A percentile compares a stretch with the other conserved stretches of the same genome.
These are phyloP conservation scores for Porites cylindrica DNA, from an alignment of 92 coral and sea anemone species.

Conservation along the genomic window DNA sequence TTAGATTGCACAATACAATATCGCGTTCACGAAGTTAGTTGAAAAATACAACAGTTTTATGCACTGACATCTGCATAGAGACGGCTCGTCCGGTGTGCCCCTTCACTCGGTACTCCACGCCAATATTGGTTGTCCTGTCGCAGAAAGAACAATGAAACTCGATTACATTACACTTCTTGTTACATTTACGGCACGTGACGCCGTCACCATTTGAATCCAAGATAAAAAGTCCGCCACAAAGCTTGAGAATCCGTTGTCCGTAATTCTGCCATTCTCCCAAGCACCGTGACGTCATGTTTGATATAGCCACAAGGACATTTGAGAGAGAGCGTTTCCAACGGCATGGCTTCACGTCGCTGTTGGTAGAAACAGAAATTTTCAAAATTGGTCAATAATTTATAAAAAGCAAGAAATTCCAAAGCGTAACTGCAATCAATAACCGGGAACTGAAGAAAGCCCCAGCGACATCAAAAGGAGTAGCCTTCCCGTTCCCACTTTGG, in stretches of 20 bases:
- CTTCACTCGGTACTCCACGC: slow-evolving; percentile 42
- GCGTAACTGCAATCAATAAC: no score
- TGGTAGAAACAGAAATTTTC: no score
- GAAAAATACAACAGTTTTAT: slow-evolving; percentile 46
- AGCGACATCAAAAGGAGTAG: no score
- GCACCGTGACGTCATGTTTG: slow-evolving; percentile 57
- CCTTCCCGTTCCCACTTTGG: no score
- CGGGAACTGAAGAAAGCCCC: no score
- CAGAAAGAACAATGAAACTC: slow-evolving; percentile 63
- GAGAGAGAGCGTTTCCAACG: slow-evolving; percentile 52
- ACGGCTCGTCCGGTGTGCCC: slow-evolving; percentile 9
- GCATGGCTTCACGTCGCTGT: background rate
- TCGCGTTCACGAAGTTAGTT: background rate
- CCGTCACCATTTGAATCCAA: slow-evolving; percentile 44
- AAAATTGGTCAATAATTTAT: no score
- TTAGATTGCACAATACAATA: background rate
- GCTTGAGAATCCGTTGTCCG: slow-evolving; percentile 27
- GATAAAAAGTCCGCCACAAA: slow-evolving; percentile 57
- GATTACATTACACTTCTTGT: slow-evolving; percentile 1
- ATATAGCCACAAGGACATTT: slow-evolving; percentile 59
- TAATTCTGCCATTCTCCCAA: slow-evolving; percentile 32
- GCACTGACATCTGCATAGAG: slow-evolving; percentile 50
- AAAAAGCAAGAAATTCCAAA: no score
- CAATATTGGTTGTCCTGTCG: slow-evolving; percentile 23
- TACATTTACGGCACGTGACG: slow-evolving; percentile 55